These are phyloP conservation scores for Hypomecis atomaria DNA, from an alignment of 2,888 invertebrate species.

Conservation along the genomic window DNA sequence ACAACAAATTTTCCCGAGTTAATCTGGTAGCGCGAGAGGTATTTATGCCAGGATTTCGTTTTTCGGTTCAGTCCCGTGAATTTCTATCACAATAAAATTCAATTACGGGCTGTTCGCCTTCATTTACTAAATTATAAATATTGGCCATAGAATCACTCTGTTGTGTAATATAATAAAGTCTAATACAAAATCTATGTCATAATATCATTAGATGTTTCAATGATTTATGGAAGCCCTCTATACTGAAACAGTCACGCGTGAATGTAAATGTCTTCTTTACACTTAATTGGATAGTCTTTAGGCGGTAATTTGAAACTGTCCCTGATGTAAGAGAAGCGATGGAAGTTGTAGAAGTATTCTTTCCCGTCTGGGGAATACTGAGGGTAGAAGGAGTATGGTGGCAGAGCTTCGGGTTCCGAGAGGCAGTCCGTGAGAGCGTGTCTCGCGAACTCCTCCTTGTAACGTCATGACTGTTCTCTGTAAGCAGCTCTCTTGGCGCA, in stretches of 20 bases:
- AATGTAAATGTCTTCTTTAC: slow-evolving; percentile 74
- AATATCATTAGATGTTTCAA: background rate
- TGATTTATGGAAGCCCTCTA: slow-evolving; percentile 1
- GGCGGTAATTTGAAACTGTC: slow-evolving; percentile 76
- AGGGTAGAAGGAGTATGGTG: slow-evolving; percentile 74
- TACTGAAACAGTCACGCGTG: slow-evolving; percentile 58
- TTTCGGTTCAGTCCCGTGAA: slow-evolving; percentile 22
- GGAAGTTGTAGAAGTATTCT: slow-evolving; percentile 80
- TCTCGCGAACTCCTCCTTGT: slow-evolving; percentile 80
- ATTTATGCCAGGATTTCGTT: slow-evolving; percentile 22
- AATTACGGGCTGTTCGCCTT: slow-evolving; percentile 10
- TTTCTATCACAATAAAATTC: slow-evolving; percentile 29
- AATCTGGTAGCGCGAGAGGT: slow-evolving; percentile 17
- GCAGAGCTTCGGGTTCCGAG: slow-evolving; percentile 65
- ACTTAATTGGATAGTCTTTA: slow-evolving; percentile 70
- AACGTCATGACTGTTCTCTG: slow-evolving; percentile 88
- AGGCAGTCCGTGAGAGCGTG: slow-evolving; percentile 77
- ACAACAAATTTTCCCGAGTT: slow-evolving; percentile 16
- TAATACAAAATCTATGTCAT: background rate
- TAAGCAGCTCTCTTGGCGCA: slow-evolving; percentile 87
- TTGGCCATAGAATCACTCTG: background rate
- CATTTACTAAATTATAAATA: slow-evolving; percentile 3
- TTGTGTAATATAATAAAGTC: slow-evolving; percentile 3
- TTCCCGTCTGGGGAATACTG: slow-evolving; percentile 79
- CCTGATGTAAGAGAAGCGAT: slow-evolving; percentile 75